Evolutionary conservation across 2,888 invertebrate species (phyloP).

Genomic region (Catocala nupta): DNA sequence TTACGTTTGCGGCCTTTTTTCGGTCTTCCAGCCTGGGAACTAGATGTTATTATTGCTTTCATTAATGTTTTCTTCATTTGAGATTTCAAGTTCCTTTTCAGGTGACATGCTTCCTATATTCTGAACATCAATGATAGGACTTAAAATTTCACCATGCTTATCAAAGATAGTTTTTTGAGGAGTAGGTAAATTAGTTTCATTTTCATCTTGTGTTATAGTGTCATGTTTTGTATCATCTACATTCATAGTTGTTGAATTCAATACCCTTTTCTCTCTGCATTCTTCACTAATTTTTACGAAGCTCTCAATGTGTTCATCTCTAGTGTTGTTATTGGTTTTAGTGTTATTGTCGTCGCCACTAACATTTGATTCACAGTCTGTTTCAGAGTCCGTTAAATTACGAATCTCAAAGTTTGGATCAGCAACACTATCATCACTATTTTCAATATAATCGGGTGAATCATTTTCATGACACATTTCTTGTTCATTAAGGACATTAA

Average conservation of each 20-base stretch:
- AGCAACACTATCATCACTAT: constrained; percentile 20
- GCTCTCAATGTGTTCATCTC: constrained; percentile 20
- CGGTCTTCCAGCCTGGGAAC: constrained; percentile 19
- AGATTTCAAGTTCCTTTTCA: constrained; percentile 16
- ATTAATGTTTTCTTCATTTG: constrained; percentile 22
- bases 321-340: constrained; percentile 17
- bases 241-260: constrained; percentile 23
- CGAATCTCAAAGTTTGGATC: constrained; percentile 22
- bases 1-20: constrained; percentile 30
- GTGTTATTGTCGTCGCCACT: constrained; percentile 16
- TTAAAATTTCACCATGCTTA: constrained; percentile 15
- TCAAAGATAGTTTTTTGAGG: constrained; percentile 17
- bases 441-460: constrained; percentile 16
- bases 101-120: constrained; percentile 20
- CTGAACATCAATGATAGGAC: constrained; percentile 12
- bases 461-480: constrained; percentile 10
- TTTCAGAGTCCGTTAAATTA: constrained; percentile 17
- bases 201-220: constrained; percentile 22
- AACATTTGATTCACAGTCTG: constrained; percentile 21
- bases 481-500: background rate
- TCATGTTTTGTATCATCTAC: constrained; percentile 18
- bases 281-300: constrained; percentile 18
- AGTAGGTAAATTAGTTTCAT: constrained; percentile 21
- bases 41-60: constrained; percentile 11
- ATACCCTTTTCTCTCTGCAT: constrained; percentile 16